A percentile compares a stretch with the other conserved stretches of the same genome.
Evolutionary conservation across 1,140 invertebrate genomes (phyloP).

Genomic region (Drosophila sturtevanti): DNA sequence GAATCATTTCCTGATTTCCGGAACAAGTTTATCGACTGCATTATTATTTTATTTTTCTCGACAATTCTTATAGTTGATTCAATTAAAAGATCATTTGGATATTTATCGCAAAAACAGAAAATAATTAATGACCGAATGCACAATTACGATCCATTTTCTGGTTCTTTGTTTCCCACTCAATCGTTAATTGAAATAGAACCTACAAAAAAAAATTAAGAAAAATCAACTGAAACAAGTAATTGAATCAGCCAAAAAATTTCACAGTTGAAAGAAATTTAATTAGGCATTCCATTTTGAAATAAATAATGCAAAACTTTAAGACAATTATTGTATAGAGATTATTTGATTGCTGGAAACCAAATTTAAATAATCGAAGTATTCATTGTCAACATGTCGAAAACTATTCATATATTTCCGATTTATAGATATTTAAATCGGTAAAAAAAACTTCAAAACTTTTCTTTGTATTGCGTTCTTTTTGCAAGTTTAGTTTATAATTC

Average conservation of each 20-base stretch:
- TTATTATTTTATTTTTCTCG: background rate
- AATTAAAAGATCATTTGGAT: conserved; percentile 56
- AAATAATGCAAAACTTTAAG: conserved; percentile 16
- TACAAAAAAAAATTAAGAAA: conserved; percentile 10
- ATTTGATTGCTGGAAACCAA: too few relatives aligned
- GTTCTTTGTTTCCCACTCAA: conserved; percentile 17
- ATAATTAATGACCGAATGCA: conserved; percentile 29
- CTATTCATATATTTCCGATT: too few relatives aligned
- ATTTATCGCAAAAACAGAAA: conserved; percentile 24
- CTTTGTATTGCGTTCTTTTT: too few relatives aligned
- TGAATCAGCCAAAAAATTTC: background rate
- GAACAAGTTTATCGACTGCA: conserved; percentile 23
- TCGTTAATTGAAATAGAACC: conserved; percentile 18
- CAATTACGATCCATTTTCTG: conserved; percentile 15
- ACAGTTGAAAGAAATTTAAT: too few relatives aligned
- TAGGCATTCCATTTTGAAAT: background rate
- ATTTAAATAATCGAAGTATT: too few relatives aligned
- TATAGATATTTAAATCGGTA: too few relatives aligned
- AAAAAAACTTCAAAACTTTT: too few relatives aligned
- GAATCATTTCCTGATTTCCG: conserved; percentile 13
- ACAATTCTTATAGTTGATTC: conserved; percentile 35
- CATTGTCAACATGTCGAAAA: too few relatives aligned
- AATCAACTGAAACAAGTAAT: background rate
- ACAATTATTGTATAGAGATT: too few relatives aligned
- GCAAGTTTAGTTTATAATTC: too few relatives aligned